Conservation (phyloP, 35 echinoderm and acorn worm genomes). For the Holothuria glaberrima region DNA sequence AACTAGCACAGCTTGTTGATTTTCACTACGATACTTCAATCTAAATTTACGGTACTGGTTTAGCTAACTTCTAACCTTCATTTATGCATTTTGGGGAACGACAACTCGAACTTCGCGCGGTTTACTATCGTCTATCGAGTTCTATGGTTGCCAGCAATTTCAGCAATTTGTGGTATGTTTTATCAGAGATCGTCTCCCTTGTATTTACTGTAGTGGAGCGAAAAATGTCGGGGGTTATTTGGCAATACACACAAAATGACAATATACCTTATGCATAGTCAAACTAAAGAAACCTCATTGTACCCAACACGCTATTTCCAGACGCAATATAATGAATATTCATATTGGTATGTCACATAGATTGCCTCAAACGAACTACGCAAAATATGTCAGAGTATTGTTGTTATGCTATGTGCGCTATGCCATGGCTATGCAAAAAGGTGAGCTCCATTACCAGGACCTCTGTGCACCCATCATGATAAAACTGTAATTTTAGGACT, state of each 20-base stretch:
- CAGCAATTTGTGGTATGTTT: constrained; percentile 61
- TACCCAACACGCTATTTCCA: not conserved
- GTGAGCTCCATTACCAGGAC: constrained; percentile 60
- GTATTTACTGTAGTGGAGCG: constrained; percentile 40
- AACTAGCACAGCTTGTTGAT: no score
- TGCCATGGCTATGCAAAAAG: constrained; percentile 28
- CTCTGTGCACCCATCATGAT: constrained; percentile 26
- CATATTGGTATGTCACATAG: constrained; percentile 1
- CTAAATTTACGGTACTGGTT: no score
- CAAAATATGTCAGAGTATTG: constrained; percentile 56
- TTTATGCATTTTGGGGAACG: not conserved
- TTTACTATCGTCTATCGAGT: constrained; percentile 20
- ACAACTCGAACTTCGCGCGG: constrained; percentile 54
- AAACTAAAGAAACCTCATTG: not conserved
- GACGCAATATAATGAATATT: not conserved
- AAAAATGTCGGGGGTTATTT: constrained; percentile 32
- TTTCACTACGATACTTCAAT: no score
- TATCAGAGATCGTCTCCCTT: constrained; percentile 6
- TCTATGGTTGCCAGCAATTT: constrained; percentile 50
- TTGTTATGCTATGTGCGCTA: constrained; percentile 62
- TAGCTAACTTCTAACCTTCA: no score
- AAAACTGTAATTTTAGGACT: not conserved
- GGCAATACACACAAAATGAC: not conserved
- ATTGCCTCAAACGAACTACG: constrained; percentile 36
- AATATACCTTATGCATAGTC: not conserved